These are phyloP conservation scores for Bos javanicus DNA, from an alignment of 2,113 vertebrate species.

Conservation along the genomic window DNA sequence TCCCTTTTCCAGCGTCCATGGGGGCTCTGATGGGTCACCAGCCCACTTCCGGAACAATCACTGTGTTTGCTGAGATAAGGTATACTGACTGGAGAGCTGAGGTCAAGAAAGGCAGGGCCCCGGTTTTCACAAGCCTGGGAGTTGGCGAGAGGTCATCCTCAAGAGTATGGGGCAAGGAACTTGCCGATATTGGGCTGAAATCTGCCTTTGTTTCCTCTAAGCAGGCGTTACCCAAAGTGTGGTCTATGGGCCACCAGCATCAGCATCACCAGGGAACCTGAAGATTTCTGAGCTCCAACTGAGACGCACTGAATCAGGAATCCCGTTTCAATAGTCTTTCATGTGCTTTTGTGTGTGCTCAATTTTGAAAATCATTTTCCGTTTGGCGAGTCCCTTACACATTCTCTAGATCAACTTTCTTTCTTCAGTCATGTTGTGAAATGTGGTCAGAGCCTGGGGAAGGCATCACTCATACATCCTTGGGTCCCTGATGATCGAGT, in stretches of 20 bases:
- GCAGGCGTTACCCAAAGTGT: too few species aligned
- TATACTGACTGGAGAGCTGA: not conserved
- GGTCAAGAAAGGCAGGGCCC: not conserved
- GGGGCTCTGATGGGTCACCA: not conserved
- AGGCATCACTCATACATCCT: not conserved
- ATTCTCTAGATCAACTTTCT: not conserved
- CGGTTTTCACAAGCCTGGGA: not conserved
- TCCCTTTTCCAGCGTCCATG: not conserved
- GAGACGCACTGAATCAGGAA: not conserved
- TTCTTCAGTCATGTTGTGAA: not conserved
- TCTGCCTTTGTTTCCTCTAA: not conserved
- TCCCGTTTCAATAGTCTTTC: not conserved
- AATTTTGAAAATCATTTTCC: not conserved
- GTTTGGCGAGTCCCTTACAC: not conserved
- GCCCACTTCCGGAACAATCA: not conserved
- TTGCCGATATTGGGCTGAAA: not conserved
- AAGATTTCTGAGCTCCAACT: not conserved
- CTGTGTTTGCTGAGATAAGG: not conserved
- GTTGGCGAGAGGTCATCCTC: accelerated
- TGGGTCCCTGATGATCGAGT: not conserved
- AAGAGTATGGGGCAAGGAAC: not conserved
- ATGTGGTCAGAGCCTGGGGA: not conserved
- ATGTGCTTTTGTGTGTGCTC: not conserved
- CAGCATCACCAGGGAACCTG: not conserved
- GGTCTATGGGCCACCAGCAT: not conserved